Conservation (phyloP, 2,113 vertebrate genomes). For the Mormyrus iriodes region DNA sequence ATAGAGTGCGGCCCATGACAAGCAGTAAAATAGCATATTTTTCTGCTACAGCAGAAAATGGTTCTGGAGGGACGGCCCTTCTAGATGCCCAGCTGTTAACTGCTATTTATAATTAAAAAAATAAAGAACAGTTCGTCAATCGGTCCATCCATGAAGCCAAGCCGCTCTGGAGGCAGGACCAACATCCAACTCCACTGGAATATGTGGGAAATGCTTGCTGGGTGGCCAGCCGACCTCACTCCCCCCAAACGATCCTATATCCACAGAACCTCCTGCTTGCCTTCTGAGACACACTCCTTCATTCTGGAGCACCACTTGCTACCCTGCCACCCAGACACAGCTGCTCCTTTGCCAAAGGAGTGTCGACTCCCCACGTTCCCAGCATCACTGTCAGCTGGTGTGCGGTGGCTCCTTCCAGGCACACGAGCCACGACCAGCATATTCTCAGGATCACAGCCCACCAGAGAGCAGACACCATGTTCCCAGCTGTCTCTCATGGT, state of each 20-base stretch:
- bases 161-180: neutral
- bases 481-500: neutral
- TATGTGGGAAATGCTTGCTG: neutral
- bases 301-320: neutral
- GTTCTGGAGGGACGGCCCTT: neutral
- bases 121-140: neutral
- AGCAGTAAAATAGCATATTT: neutral
- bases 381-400: neutral
- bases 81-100: neutral
- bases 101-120: neutral
- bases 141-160: neutral
- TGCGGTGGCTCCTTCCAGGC: neutral
- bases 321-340: neutral
- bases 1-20: neutral
- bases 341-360: neutral
- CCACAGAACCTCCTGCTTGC: neutral
- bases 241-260: neutral
- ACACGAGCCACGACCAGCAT: neutral
- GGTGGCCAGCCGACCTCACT: neutral
- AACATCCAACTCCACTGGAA: neutral
- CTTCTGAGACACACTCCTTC: neutral
- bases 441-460: neutral
- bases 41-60: neutral
- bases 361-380: neutral
- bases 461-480: neutral